phyloP scores from a whole-genome alignment of 2,113 vertebrate genomes.

The Cynocephalus volans region DNA sequence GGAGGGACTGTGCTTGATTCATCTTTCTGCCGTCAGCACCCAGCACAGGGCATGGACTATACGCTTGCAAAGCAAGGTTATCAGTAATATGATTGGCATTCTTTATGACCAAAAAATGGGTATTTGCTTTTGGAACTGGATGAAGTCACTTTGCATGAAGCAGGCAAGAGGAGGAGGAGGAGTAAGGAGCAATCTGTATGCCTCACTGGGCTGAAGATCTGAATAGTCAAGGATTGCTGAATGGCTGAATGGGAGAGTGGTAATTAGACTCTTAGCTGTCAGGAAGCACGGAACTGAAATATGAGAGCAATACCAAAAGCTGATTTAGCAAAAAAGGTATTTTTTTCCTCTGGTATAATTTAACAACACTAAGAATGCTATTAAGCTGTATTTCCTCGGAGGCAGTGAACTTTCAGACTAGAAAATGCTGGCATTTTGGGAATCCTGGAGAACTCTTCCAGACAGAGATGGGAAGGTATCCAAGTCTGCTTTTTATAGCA shows the following conservation, averaged over 20 bases:
- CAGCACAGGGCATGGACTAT: background rate
- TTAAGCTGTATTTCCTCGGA: conserved; percentile 47
- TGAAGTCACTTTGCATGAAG: background rate
- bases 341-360: conserved; percentile 23
- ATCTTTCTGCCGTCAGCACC: background rate
- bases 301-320: conserved; percentile 62
- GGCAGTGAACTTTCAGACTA: background rate
- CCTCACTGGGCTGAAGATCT: conserved; percentile 18
- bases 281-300: conserved; percentile 59
- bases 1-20: background rate
- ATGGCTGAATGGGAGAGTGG: conserved; percentile 22
- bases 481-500: background rate
- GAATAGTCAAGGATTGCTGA: conserved; percentile 54
- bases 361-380: conserved; percentile 54
- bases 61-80: background rate
- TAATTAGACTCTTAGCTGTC: conserved; percentile 73
- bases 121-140: background rate
- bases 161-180: background rate
- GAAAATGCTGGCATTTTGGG: conserved; percentile 32
- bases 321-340: conserved; percentile 68
- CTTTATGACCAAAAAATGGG: background rate
- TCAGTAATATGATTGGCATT: background rate
- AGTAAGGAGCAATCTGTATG: background rate
- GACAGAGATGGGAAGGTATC: background rate
- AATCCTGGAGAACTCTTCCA: conserved; percentile 39